phyloP scores from a whole-genome alignment of 2,113 vertebrate species.

The Podiceps cristatus region DNA sequence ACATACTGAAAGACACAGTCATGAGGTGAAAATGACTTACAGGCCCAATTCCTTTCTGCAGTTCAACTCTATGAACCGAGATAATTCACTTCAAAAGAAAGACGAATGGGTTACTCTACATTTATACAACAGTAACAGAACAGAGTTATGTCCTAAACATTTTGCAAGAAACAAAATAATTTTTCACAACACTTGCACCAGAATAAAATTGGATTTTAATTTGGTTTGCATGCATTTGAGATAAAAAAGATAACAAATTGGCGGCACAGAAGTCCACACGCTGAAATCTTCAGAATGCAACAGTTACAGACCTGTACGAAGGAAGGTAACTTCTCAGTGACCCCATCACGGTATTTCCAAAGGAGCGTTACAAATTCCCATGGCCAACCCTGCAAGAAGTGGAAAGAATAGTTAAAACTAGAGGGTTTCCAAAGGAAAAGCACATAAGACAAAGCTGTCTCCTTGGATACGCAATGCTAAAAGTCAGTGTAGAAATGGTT shows the following conservation, averaged over 20 bases:
- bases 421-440: background rate
- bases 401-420: background rate
- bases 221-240: background rate
- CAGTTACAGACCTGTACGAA: constrained; percentile 44
- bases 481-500: background rate
- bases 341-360: background rate
- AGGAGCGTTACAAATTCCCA: background rate
- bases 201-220: background rate
- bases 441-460: background rate
- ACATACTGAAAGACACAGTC: background rate
- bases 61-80: constrained; percentile 3
- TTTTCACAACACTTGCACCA: background rate
- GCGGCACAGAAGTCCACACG: background rate
- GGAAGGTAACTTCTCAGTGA: background rate
- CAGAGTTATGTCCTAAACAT: background rate
- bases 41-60: constrained; percentile 8
- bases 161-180: background rate
- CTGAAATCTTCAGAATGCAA: background rate
- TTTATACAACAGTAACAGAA: background rate
- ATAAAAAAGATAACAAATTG: background rate
- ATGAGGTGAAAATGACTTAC: constrained; percentile 14
- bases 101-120: background rate
- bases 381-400: constrained; percentile 8
- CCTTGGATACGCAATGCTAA: background rate
- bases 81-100: constrained; percentile 3